Evolutionary conservation across 1,140 invertebrate species (phyloP), one percentile per base, ranked within the genome.

Genomic region (Drosophila micromelanica): DNA sequence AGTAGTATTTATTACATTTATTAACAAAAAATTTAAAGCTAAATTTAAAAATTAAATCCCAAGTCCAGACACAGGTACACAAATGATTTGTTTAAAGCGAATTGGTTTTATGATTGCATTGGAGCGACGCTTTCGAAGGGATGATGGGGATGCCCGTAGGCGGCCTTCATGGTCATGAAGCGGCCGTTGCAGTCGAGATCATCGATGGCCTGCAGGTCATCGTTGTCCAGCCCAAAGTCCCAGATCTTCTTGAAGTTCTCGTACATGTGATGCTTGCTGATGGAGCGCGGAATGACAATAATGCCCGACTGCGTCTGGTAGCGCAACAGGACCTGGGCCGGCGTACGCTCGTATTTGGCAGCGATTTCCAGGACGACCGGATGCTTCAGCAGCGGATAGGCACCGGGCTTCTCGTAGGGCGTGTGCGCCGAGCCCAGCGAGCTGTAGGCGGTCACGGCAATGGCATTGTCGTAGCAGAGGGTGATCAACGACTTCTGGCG

Each of bases 371-470:
- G 95, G 62, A 80, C 93, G 92, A 78, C 70, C 5, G 91, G 81
- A 54, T 91, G 62, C 23, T 81, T 49, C 0, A 91, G 45, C 20
- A 91, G 30, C 0, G 85, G 85, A 61, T 80, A 87, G 0, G 82
- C 57, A 0, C 90, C 90, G 0, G 90, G 90, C 45, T 91, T 91
- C 15, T 80, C 73, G 35, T 91, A 91, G 1, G 90, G 90, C 5
- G 90, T 89, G 60, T 93, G 93, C 1, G 95, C 95, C 1, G 95
- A 94, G 15, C 96, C 97, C 0, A 98, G 92, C 0, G 96, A 96
- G 73, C 96, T 95, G 92, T 96, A 98, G 4, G 95, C 96, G 0
- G 95, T 97, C 1, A 98, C 82, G 2, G 92, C 92, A 43, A 98
- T 96, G 5, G 93, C 93, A 45, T 95, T 93, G 13, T 93, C 85